Evolutionary conservation across 2,888 invertebrate genomes (phyloP).

Genomic region (Spodoptera picta): DNA sequence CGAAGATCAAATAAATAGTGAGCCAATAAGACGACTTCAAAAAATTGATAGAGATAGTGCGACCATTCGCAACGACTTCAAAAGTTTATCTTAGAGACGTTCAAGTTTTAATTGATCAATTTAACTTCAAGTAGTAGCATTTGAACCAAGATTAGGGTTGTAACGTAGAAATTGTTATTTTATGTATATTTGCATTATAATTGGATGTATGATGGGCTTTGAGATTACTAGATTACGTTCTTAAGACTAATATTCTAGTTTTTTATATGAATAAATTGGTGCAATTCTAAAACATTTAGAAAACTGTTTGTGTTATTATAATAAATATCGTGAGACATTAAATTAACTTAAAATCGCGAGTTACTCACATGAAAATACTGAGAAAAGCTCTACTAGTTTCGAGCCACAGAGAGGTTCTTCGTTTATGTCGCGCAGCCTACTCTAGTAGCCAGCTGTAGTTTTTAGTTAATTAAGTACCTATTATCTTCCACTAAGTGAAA

Average conservation of each 20-base stretch:
- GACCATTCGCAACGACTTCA: slow-evolving; percentile 50
- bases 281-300: too few relatives aligned
- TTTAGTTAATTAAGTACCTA: too few relatives aligned
- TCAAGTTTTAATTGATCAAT: slow-evolving; percentile 85
- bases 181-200: slow-evolving; percentile 11
- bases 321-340: too few relatives aligned
- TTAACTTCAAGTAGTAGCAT: slow-evolving; percentile 76
- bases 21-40: slow-evolving; percentile 12
- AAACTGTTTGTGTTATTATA: too few relatives aligned
- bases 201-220: slow-evolving; percentile 1
- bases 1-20: not conserved
- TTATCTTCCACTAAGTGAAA: too few relatives aligned
- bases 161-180: slow-evolving; percentile 32
- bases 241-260: not conserved
- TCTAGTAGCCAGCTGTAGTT: too few relatives aligned
- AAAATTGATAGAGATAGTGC: slow-evolving; percentile 23
- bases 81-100: slow-evolving; percentile 63
- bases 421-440: too few relatives aligned
- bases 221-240: not conserved
- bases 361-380: too few relatives aligned
- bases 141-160: slow-evolving; percentile 67
- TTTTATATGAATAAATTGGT: too few relatives aligned
- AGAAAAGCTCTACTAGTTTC: too few relatives aligned
- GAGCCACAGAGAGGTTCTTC: too few relatives aligned
- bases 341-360: too few relatives aligned